phyloP scores from a whole-genome alignment of 2,888 invertebrate genomes.

The Dynastes tityus region DNA sequence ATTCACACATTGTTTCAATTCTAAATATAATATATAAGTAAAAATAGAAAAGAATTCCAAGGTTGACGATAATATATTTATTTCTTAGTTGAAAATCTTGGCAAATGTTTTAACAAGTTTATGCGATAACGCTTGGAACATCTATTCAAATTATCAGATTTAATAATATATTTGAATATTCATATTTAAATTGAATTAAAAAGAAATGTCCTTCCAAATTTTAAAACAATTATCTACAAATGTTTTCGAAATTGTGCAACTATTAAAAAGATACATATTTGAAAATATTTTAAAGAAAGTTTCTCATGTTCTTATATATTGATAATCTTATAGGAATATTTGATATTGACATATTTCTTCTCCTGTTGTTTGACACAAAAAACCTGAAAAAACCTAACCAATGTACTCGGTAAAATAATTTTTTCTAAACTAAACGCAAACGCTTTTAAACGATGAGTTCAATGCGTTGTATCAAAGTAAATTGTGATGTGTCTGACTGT shows the following conservation, averaged over 20 bases:
- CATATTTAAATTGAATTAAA: too few relatives aligned
- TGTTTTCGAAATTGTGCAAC: too few relatives aligned
- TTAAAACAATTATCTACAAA: too few relatives aligned
- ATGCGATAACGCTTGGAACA: too few relatives aligned
- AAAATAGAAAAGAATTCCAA: constrained; percentile 10
- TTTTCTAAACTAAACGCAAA: background rate
- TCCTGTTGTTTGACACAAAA: constrained; percentile 6
- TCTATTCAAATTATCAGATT: too few relatives aligned
- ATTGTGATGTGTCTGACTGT: constrained; percentile 55
- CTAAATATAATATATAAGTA: constrained; percentile 4
- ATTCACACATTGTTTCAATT: background rate
- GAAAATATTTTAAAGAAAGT: background rate
- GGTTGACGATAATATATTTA: background rate
- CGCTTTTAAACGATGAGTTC: constrained; percentile 45
- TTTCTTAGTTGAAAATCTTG: background rate
- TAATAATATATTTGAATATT: too few relatives aligned
- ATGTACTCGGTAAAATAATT: background rate
- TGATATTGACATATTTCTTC: too few relatives aligned
- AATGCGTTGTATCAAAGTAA: constrained; percentile 52
- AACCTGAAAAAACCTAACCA: constrained; percentile 40
- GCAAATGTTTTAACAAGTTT: too few relatives aligned
- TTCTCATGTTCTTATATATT: background rate
- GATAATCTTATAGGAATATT: background rate
- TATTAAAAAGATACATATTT: too few relatives aligned
- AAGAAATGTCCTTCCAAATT: too few relatives aligned